Evolutionary conservation across 2,888 invertebrate genomes (phyloP), one percentile per base, ranked within the genome.

Genomic region (Drosophila mayaguana): DNA sequence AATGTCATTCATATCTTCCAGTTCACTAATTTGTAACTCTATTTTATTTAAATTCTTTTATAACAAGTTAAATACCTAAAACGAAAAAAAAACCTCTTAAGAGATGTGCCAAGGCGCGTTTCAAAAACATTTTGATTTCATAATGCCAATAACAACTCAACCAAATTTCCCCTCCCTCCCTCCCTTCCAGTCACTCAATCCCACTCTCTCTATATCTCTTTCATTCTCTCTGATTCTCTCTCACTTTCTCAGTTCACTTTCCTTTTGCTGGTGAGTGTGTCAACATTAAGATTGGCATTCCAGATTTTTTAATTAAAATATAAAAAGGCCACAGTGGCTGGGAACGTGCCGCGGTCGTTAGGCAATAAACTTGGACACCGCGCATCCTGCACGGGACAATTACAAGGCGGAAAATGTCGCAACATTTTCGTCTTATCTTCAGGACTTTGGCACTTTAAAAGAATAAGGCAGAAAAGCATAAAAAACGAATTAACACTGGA

Each of bases 331-430:
- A 67, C 83, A 80, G 36, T 57, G 75, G 78, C 63, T 57, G 75
- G 76, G 81, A 83, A 79, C 82, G 76, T 85, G 81, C 73, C 81
- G 84, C 88, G 89, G 91, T 91, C 91, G 91, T 91, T 91, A 91
- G 89, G 91, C 90, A 91, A 91, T 91, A 91, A 91, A 91, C 82
- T 87, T 88, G 84, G 76, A 83, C 90, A 89, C 61, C 78, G 82
- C 66, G 78, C 78, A 63, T 78, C 78, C 77, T 75, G 80, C 56
- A 81, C 56, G 78, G 78, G 78, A 80, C 81, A 78, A 79, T 79
- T 80, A 79, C 80, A 74, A 80, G 79, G 80, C 80, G 77, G 81
- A 87, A 89, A 89, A 88, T 84, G 90, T 86, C 81, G 80, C 78
- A 77, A 80, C 78, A 81, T 85, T 83, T 83, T 83, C 72, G 79